phyloP scores from a whole-genome alignment of 1,140 invertebrate species.

The Drosophila takahashii region DNA sequence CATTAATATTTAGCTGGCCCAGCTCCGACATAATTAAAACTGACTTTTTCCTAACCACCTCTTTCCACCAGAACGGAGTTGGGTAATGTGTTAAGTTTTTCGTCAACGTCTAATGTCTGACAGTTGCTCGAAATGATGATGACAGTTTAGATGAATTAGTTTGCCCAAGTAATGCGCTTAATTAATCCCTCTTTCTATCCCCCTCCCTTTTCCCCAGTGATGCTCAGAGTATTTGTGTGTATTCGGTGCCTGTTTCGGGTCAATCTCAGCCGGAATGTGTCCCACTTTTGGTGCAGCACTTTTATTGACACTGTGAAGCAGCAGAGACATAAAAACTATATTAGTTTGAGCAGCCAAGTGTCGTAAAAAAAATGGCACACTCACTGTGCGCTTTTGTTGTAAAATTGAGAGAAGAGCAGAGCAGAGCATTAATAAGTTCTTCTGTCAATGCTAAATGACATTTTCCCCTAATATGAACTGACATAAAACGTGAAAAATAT shows the following conservation, averaged over 20 bases:
- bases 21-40: conserved; percentile 73
- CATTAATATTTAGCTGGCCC: conserved; percentile 70
- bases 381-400: conserved; percentile 10
- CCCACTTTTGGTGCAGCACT: conserved; percentile 41
- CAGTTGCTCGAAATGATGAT: conserved; percentile 82
- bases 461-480: conserved; percentile 46
- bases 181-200: conserved; percentile 62
- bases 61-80: conserved; percentile 33
- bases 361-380: conserved; percentile 40
- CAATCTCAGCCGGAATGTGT: conserved; percentile 47
- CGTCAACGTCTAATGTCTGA: conserved; percentile 78
- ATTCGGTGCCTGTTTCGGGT: conserved; percentile 10
- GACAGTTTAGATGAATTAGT: conserved; percentile 83
- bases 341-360: conserved; percentile 45
- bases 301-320: conserved; percentile 63
- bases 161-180: conserved; percentile 72
- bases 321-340: conserved; percentile 64
- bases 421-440: conserved; percentile 46
- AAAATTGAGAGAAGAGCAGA: not conserved
- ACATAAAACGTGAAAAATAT: conserved; percentile 55
- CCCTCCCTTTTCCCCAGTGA: not conserved
- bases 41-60: conserved; percentile 63
- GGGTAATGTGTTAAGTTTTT: conserved; percentile 79
- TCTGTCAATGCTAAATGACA: conserved; percentile 25
- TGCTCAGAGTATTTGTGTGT: not conserved